Base-by-base conservation (phyloP, 2,888 invertebrate species). In the Spisula solida region DNA sequence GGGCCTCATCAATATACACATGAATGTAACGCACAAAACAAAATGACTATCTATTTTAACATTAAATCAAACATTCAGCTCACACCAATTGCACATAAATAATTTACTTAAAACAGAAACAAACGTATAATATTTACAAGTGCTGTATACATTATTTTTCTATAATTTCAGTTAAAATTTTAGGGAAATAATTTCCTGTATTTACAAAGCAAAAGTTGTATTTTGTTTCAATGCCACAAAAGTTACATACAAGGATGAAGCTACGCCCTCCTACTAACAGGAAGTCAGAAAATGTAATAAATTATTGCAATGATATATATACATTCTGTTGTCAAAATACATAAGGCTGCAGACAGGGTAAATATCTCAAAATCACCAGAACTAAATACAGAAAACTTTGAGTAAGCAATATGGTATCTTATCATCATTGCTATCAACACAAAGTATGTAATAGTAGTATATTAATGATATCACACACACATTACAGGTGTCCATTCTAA, bases 81-180 rank as follows among this genome's bases (percentile, higher is more conserved):
- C 75, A 75, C 31, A 34, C 41, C 75, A 75, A 75, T 75, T 75
- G 75, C 75, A 75, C 75, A 75, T 66, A n/a, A 25, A 75, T 75
- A 75, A 31, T 75, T 31, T 34, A 29, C 75, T 75, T 31, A 75
- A 75, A 75, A 75, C 29, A 75, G 29, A 70, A 75, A 31, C 14
- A 75, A 14, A 75, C 29, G 70, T 25, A 70, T 70, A 70, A 18
- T 75, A 75, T 75, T 31, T 75, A 75, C 75, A 75, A 75, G 75
- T 75, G 16, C 60, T 60, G 34, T 75, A 34, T 75, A 75, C 34
- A 75, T 5, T 25, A 70, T 25, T 18, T 70, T 18, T 75, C 2
- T 18, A 10, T 12, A 56, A 56, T 56, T n/a, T 56, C 25, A 66
- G 60, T 25, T 25, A 6, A 66, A 25, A n/a, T 66, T 66, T n/a